Evolutionary conservation across 1,140 invertebrate species (phyloP).

Genomic region (Drosophila virilis): DNA sequence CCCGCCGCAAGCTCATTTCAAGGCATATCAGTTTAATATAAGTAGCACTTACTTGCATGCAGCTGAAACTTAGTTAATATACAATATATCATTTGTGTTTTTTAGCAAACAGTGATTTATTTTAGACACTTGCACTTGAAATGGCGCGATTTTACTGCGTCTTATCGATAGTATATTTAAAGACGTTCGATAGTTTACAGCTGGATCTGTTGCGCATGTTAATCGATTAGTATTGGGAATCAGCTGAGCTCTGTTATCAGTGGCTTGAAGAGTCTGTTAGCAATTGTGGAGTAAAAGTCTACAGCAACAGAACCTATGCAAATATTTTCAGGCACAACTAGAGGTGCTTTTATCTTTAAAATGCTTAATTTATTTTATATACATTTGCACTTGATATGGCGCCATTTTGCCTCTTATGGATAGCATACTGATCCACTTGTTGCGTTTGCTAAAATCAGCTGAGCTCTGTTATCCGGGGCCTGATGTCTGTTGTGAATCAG

Average conservation of each 20-base stretch:
- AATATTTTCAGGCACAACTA: no score
- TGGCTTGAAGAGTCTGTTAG: no score
- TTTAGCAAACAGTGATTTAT: neutral
- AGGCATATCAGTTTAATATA: neutral
- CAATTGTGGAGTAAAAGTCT: no score
- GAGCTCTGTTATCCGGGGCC: neutral
- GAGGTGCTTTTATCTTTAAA: no score
- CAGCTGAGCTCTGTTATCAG: neutral
- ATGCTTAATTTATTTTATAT: no score
- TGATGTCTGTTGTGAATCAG: neutral
- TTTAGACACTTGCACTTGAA: neutral
- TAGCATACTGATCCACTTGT: neutral
- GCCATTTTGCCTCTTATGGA: neutral
- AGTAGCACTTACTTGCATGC: neutral
- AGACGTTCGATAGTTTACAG: neutral
- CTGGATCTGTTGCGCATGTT: conserved; percentile 8
- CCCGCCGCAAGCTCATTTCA: neutral
- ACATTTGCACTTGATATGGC: neutral
- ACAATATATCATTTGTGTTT: neutral
- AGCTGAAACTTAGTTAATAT: no score
- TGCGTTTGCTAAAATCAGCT: neutral
- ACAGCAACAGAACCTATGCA: no score
- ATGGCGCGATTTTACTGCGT: neutral
- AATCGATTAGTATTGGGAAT: neutral
- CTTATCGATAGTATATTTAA: neutral